These are phyloP conservation scores for Prunella fulvescens DNA, from an alignment of 2,113 vertebrate species.

Conservation along the genomic window DNA sequence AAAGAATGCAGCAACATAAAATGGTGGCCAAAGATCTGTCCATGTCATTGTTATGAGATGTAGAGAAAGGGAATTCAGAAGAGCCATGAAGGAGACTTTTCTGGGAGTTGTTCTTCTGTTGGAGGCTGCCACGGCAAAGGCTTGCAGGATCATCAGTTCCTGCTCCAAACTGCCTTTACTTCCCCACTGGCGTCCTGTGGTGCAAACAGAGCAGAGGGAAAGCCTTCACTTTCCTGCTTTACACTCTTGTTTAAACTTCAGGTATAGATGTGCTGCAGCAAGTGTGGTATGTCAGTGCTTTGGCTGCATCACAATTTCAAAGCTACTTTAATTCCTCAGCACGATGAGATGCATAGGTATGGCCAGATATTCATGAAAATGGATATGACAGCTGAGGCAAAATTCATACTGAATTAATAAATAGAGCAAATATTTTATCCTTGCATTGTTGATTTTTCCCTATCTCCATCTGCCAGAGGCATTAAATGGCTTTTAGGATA, in stretches of 20 bases:
- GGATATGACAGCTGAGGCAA: not conserved
- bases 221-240: not conserved
- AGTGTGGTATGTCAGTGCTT: not conserved
- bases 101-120: not conserved
- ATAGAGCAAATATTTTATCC: not conserved
- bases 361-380: not conserved
- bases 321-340: not conserved
- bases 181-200: accelerated
- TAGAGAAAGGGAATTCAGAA: not conserved
- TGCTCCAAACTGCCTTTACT: not conserved
- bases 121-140: not conserved
- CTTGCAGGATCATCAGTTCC: not conserved
- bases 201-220: not conserved
- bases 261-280: not conserved
- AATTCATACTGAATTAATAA: constrained; percentile 10
- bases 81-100: not conserved
- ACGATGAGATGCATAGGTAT: not conserved
- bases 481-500: constrained; percentile 13
- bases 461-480: constrained; percentile 24
- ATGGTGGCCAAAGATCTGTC: not conserved
- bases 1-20: not conserved
- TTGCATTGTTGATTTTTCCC: constrained; percentile 1
- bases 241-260: accelerated
- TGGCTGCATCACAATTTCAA: not conserved
- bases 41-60: not conserved